Base-by-base conservation (phyloP, 2,113 vertebrate genomes). In the Gobiocypris rarus region DNA sequence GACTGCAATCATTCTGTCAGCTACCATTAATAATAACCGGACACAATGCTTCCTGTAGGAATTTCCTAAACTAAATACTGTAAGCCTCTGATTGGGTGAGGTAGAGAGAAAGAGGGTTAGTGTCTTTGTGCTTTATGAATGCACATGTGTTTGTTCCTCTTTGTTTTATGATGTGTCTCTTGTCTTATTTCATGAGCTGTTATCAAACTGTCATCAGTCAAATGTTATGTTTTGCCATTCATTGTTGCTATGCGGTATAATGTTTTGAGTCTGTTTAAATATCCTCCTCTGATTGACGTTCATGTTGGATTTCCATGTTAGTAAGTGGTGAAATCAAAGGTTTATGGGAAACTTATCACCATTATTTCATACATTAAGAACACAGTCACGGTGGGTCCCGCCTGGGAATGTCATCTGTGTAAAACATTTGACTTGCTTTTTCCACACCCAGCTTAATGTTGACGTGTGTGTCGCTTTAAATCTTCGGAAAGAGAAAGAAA, bases 231-330 rank as follows among this genome's bases (percentile, higher is more conserved):
- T 82, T 70, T 26, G 63, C 24, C 17, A 9, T 54, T 31, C 3
- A 19, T 4, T 19, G 59, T 67, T 80, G 41, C 77, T n/a, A 65
- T 50, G 59, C 3, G 58, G 22, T 50, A 13, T 80, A 45, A 50
- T 67, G 77, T 48, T 79, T 79, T 41, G 38, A 15, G 4, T 69
- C 78, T 81, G 78, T 81, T 85, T 86, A 81, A 89, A 43, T 6
- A 31, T 70, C 85, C 82, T 84, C 84, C 82, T 88, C 48, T 88
- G 87, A 89, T 86, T 74, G 84, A 87, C 54, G 84, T 86, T 71
- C 82, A 50, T 74, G 76, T 75, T 86, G 59, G 79, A 67, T 86
- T 89, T 77, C 77, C 67, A 81, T 48, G 86, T 78, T 56, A 84
- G 67, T 75, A 86, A 75, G 50, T 81, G 31, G 67, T 61, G 65